phyloP scores from a whole-genome alignment of 2,888 invertebrate species.

The Archips xylosteana region DNA sequence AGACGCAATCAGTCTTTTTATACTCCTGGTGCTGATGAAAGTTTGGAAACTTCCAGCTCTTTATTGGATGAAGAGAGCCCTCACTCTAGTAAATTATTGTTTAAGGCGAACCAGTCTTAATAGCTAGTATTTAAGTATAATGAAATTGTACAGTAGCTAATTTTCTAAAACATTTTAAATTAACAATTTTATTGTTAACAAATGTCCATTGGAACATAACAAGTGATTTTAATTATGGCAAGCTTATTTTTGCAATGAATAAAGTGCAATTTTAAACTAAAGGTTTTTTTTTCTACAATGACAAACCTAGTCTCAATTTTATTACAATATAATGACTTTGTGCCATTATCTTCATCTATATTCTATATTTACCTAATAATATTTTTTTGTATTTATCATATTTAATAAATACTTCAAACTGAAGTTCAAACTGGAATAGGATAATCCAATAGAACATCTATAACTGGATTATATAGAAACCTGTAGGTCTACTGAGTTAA shows the following conservation, averaged over 20 bases:
- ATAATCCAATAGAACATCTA: too few species aligned
- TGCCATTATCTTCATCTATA: neutral
- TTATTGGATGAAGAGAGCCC: slow-evolving; percentile 60
- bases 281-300: neutral
- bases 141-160: slow-evolving; percentile 28
- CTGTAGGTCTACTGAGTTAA: too few species aligned
- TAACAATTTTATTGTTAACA: neutral
- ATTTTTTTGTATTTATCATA: too few species aligned
- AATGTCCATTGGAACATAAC: neutral
- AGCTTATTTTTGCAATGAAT: slow-evolving; percentile 20
- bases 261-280: slow-evolving; percentile 13
- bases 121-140: slow-evolving; percentile 25
- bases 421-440: too few species aligned
- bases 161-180: neutral
- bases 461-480: too few species aligned
- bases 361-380: too few species aligned
- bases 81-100: slow-evolving; percentile 60
- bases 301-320: neutral
- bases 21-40: slow-evolving; percentile 64
- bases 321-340: too few species aligned
- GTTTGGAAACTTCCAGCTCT: slow-evolving; percentile 57
- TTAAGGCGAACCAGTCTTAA: slow-evolving; percentile 45
- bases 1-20: slow-evolving; percentile 78
- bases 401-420: too few species aligned
- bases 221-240: neutral